Conservation (phyloP, 2,888 invertebrate genomes). For the Trachelus iudaicus region DNA sequence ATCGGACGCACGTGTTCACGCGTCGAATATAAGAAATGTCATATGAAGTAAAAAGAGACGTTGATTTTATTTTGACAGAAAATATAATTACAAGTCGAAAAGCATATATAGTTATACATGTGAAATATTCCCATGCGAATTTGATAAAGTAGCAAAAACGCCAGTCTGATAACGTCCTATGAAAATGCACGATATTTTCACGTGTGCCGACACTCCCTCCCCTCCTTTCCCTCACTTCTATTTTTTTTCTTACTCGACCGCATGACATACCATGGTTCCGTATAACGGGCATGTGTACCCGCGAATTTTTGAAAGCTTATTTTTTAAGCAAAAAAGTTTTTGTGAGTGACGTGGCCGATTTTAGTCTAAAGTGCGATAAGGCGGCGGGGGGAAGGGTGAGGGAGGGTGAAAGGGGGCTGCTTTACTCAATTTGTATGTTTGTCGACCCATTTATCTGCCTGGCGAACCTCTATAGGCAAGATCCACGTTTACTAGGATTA, state of each 20-base stretch:
- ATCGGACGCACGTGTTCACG: not conserved
- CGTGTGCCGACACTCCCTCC: not conserved
- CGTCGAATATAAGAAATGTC: not conserved
- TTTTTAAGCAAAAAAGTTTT: not conserved
- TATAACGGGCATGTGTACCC: not conserved
- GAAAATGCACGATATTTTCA: not conserved
- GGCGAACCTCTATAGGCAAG: not conserved
- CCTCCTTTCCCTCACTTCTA: slow-evolving; percentile 13
- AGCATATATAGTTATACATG: not conserved
- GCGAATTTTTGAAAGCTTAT: not conserved
- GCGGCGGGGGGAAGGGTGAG: not conserved
- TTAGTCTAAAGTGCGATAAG: not conserved
- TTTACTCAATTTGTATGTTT: not conserved
- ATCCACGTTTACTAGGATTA: not conserved
- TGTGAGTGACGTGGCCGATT: not conserved
- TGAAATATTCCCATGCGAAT: not conserved
- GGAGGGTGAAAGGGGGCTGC: not conserved
- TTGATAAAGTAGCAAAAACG: not conserved
- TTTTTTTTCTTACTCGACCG: not conserved
- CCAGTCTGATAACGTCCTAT: no score
- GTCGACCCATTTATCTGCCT: not conserved
- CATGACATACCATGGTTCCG: not conserved
- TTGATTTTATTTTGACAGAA: not conserved
- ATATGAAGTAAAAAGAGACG: not conserved
- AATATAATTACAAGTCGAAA: not conserved